A percentile compares a stretch with the other conserved stretches of the same genome.
Conservation (phyloP, 2,888 invertebrate species). For the Drosophila niveifrons region DNA sequence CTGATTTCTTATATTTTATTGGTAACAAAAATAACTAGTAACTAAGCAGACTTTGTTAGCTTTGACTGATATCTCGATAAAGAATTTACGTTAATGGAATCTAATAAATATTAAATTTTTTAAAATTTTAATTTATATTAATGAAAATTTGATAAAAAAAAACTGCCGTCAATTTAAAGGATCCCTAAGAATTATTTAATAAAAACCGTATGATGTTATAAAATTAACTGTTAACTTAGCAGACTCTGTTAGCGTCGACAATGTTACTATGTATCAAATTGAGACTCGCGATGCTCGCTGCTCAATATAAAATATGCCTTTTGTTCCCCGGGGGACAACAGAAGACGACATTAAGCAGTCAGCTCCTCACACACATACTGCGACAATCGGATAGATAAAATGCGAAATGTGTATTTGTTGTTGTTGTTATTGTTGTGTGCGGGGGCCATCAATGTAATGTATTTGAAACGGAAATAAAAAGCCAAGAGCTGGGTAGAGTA, state of each 20-base stretch:
- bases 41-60: no score
- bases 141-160: no score
- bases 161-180: no score
- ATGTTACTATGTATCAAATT: background rate
- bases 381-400: slow-evolving; percentile 25
- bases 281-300: background rate
- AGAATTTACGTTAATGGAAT: no score
- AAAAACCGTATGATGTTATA: no score
- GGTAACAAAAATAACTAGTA: no score
- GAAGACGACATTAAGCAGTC: slow-evolving; percentile 37
- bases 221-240: background rate
- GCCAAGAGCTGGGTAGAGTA: slow-evolving; percentile 37
- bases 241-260: background rate
- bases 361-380: slow-evolving; percentile 1
- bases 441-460: slow-evolving; percentile 60
- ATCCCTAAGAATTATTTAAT: no score
- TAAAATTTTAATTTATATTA: no score
- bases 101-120: no score
- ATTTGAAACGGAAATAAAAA: slow-evolving; percentile 78
- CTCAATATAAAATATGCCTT: slow-evolving; percentile 23
- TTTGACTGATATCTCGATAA: no score
- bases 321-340: slow-evolving; percentile 23
- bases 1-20: no score
- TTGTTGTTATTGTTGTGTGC: slow-evolving; percentile 41
- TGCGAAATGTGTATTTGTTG: slow-evolving; percentile 28